Evolutionary conservation across 1,140 invertebrate genomes (phyloP), one percentile per base, ranked within the genome.

Genomic region (Ephestia elutella): DNA sequence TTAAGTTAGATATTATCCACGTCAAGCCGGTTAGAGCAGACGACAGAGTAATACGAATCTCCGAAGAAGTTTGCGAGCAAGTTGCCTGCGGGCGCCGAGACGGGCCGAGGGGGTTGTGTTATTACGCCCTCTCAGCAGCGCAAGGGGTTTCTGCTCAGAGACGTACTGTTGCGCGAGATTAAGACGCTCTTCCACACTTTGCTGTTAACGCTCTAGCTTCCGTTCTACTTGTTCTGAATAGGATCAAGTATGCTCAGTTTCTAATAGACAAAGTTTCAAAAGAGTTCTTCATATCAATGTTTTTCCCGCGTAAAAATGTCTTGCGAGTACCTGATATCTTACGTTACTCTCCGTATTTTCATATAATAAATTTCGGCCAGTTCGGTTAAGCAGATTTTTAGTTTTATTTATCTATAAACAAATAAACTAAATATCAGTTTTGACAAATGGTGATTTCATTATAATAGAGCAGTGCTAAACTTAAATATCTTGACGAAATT

Each of bases 91-190:
- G 73, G 76, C 71, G 75, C 74, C 71, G 75, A 69, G 57, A 50
- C 58, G 55, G 55, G 35, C 49, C 30, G 56, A 59, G 65, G 60
- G 65, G 71, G 74, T 74, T 76, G 82, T 86, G 82, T 86, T 87
- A 84, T 86, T 86, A 84, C 81, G 83, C 81, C 81, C 82, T 83
- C 76, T 87, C 82, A 80, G 77, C 81, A 82, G 78, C 73, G 81
- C 76, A 82, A 84, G 81, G 78, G 76, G 79, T 75, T 77, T 78
- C 73, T 71, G 63, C 74, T 80, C 66, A 59, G 73, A 82, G 75
- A 70, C 66, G 70, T 73, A 74, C 76, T 82, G 80, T 83, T 78
- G 72, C 70, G 70, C 73, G 72, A 86, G 80, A 84, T 87, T 87
- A 86, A 86, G 84, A 84, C 70, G 75, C 75, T 78, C n/a, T n/a